Percentiles rank a stretch among this genome's conserved stretches.
phyloP scores from a whole-genome alignment of 2,888 invertebrate species.

The Dasypolia templi region DNA sequence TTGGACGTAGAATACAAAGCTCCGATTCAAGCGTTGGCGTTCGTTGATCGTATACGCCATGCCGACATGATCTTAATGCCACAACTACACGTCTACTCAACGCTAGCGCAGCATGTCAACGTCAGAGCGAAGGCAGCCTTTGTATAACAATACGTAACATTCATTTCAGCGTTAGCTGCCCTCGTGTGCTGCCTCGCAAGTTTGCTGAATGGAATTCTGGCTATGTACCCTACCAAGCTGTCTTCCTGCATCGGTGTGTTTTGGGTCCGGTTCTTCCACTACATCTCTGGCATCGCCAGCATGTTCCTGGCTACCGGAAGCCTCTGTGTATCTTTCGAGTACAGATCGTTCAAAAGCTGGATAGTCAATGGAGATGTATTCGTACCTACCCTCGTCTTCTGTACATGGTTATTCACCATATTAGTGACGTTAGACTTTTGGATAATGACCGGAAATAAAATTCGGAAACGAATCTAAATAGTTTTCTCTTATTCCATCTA shows the following conservation, averaged over 20 bases:
- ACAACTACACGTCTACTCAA: background rate
- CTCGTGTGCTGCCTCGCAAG: slow-evolving; percentile 66
- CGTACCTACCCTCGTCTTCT: slow-evolving; percentile 45
- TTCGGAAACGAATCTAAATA: slow-evolving; percentile 28
- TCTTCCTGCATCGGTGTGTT: slow-evolving; percentile 47
- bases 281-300: slow-evolving; percentile 68
- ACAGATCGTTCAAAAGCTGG: slow-evolving; percentile 70
- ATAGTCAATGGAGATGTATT: slow-evolving; percentile 59
- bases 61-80: background rate
- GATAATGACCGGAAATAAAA: slow-evolving; percentile 61
- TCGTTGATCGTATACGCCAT: background rate
- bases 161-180: slow-evolving; percentile 73
- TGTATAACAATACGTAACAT: background rate
- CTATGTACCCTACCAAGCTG: slow-evolving; percentile 64
- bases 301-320: slow-evolving; percentile 69
- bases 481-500: background rate
- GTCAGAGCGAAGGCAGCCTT: background rate
- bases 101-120: background rate
- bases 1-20: background rate
- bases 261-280: slow-evolving; percentile 70
- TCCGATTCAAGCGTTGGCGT: background rate
- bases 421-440: slow-evolving; percentile 72
- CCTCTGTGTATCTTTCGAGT: slow-evolving; percentile 70
- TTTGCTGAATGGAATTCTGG: slow-evolving; percentile 68
- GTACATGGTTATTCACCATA: slow-evolving; percentile 68